Base-by-base conservation (phyloP, 1,140 invertebrate species). In the Gryllus bimaculatus region DNA sequence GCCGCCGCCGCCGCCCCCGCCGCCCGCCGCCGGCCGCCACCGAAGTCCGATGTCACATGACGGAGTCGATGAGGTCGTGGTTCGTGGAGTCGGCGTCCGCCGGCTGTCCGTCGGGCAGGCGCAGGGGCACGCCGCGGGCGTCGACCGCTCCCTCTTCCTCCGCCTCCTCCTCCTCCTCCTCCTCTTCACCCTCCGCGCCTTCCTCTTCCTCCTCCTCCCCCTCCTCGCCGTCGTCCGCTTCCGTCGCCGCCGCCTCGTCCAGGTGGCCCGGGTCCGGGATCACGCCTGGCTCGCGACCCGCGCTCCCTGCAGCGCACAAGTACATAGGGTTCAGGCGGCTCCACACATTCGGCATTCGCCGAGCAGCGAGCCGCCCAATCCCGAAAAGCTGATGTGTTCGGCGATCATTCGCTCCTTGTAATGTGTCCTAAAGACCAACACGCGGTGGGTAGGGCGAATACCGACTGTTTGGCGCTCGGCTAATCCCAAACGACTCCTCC, bases 21-120 rank as follows among this genome's bases (percentile, higher is more conserved):
- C 88, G 83, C 26, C 26, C 26, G 26, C 48, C 77, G 21, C 20
- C 54, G 26, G 75, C 21, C 75, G 10, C 21, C 75, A 7, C 88
- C 88, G 83, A 88, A 89, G 82, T 89, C n/a, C 89, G 26, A 89
- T 87, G 80, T 89, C n/a, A 89, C 88, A 89, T 89, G 77, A 89
- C 86, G 80, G 87, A 88, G 82, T 89, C 88, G 77, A 89, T 89
- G 75, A 87, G 85, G 82, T 88, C 87, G 81, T 88, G 88, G 81
- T 88, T 87, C 81, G 85, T 84, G 18, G 88, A 82, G 81, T 88
- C 87, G 15, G 79, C 66, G 76, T 80, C 79, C 8, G 79, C 79
- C 26, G 78, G 54, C 15, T 76, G 78, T 12, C 78, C 79, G 20
- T 80, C 79, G 8, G 79, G 79, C 26, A 80, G 66, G 8, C 13